Evolutionary conservation across 1,140 invertebrate genomes (phyloP).

Genomic region (Sitobion miscanthi): DNA sequence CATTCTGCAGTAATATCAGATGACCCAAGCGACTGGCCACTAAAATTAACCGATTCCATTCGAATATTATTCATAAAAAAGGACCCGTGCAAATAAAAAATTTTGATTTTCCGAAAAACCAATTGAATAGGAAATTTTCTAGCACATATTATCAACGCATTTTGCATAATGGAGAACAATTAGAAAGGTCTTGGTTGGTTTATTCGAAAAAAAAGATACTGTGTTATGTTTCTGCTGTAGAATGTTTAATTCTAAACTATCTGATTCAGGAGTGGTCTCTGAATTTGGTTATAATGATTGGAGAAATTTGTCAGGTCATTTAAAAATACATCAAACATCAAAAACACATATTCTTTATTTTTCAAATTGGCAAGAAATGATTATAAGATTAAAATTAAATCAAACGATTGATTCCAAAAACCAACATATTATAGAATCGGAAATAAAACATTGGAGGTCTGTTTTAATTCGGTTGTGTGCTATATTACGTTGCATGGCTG

Average conservation of each 20-base stretch:
- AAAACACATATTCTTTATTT: constrained; percentile 16
- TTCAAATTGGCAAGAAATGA: constrained; percentile 18
- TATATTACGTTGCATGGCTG: background rate
- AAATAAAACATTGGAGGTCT: background rate
- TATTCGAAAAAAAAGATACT: constrained; percentile 28
- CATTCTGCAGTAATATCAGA: background rate
- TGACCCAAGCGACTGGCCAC: background rate
- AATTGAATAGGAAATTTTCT: constrained; percentile 28
- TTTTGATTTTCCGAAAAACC: constrained; percentile 12
- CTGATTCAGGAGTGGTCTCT: constrained; percentile 6
- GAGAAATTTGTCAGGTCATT: constrained; percentile 16
- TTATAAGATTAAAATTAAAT: constrained; percentile 36
- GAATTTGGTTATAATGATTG: constrained; percentile 25
- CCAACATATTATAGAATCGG: background rate
- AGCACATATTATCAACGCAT: background rate
- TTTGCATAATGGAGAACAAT: constrained; percentile 10
- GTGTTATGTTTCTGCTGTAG: constrained; percentile 16
- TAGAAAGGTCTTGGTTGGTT: constrained; percentile 5
- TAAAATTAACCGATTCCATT: constrained; percentile 13
- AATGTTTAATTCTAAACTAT: background rate
- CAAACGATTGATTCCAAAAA: constrained; percentile 22
- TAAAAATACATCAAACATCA: constrained; percentile 27
- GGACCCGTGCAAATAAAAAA: constrained; percentile 9
- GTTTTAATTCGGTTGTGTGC: background rate
- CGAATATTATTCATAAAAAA: constrained; percentile 25